Conservation (phyloP, 2,888 invertebrate genomes). For the Clistopyga incitator region DNA sequence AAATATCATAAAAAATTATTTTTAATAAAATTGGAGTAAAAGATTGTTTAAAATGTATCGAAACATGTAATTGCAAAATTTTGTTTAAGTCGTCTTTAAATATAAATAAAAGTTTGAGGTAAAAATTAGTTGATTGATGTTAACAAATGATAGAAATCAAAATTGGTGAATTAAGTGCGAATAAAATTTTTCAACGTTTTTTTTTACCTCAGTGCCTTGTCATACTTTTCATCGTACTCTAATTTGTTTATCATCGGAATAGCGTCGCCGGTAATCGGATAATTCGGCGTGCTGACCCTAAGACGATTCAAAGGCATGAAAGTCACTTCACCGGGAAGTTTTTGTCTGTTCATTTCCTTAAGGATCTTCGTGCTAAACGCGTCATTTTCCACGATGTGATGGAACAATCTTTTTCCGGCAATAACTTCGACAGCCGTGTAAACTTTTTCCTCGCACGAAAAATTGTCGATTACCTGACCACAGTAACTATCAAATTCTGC, state of each 20-base stretch:
- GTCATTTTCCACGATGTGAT: conserved; percentile 98
- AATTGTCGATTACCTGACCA: conserved; percentile 90
- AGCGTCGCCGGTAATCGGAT: conserved; percentile 91
- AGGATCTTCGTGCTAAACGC: conserved; percentile 96
- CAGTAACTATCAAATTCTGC: neutral
- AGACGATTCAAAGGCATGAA: conserved; percentile 97
- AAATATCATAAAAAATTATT: too few species aligned
- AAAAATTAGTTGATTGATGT: too few species aligned
- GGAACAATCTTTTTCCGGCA: conserved; percentile 93
- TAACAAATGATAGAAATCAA: neutral
- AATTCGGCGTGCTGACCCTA: conserved; percentile 87
- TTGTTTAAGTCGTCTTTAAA: neutral
- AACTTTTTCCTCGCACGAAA: conserved; percentile 96
- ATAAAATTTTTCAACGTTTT: neutral
- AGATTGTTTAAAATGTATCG: neutral
- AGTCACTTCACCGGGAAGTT: conserved; percentile 97
- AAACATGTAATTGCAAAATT: neutral
- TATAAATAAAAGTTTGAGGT: too few species aligned
- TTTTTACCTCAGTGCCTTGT: conserved; percentile 91
- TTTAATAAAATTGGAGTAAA: too few species aligned
- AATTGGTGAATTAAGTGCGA: neutral
- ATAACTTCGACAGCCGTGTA: conserved; percentile 97
- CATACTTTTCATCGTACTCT: conserved; percentile 92
- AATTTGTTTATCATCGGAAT: conserved; percentile 97
- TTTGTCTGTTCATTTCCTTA: conserved; percentile 97